Evolutionary conservation across 2,888 invertebrate species (phyloP), one percentile per base, ranked within the genome.

Genomic region (Habrosyne pyritoides): DNA sequence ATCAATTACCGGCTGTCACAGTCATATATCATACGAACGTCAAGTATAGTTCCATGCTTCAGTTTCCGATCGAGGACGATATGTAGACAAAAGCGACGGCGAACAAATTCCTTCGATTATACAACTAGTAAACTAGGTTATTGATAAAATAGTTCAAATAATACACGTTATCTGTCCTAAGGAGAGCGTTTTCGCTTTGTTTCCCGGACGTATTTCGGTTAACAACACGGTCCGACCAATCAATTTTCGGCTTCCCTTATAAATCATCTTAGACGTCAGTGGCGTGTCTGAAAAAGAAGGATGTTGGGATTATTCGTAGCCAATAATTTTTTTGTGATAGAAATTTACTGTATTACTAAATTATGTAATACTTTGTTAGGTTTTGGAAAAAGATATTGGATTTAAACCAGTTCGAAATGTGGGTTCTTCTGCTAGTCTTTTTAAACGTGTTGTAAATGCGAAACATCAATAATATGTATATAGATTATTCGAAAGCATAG

Each of bases 201-300:
- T 86, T 80, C 63, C 71, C 65, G 68, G 81, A 79, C 83, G 79
- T 82, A 83, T 86, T 87, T 83, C 77, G 77, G 76, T 72, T 70
- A 73, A 70, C 69, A 74, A 68, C 70, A 66, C 69, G 69, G 73
- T 69, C 69, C 61, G 70, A 67, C 84, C 85, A 88, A 90, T 89
- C 88, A 87, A 89, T 89, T 88, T 83, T 80, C 81, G 73, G 73
- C 71, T 70, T 76, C 79, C 80, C 86, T 74, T 85, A 89, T 89
- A 90, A 86, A 89, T 88, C 88, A 89, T 89, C 82, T 73, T 57
- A 60, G 74, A 79, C 81, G 87, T 84, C 86, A 75, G 65, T 68
- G 61, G 61, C 64, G 54, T 58, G 66, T 65, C 66, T 61, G 56
- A 55, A 67, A 64, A 71, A 73, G 77, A 75, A 71, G 72, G 70